Base-by-base conservation (phyloP, 2,797 vertebrate species). In the Periparus ater region DNA sequence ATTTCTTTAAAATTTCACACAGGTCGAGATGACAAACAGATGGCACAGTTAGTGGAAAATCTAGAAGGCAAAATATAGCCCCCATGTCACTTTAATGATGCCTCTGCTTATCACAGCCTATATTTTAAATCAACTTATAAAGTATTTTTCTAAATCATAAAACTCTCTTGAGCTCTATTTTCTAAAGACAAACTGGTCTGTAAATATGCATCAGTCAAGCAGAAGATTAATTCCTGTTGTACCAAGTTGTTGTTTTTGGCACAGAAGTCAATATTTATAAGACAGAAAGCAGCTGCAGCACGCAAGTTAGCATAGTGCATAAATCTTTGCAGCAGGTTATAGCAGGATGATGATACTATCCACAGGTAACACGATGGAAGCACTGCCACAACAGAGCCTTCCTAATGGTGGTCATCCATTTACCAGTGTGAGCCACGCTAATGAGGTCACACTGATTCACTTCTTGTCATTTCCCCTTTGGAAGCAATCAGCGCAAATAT, bases 401-500 rank as follows among this genome's bases (percentile, higher is more conserved):
- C 85, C 91, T 94, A 95, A 96, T 97, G 89, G 87, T 87, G 95
- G 87, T 87, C 94, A 96, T 97, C 88, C 70, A 48, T 94, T 97
- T 97, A 97, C 70, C 95, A 96, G 91, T 90, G 81, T 88, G 96
- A 97, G 96, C 82, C 91, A 91, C 30, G 40, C 95, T 98, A 97
- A 97, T 94, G 93, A 98, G 92, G 97, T 97, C 95, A 86, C 93
- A 83, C 83, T 82, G 87, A 94, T 92, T 96, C 88, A 95, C 94
- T 95, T 96, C 22, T 27, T 96, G 93, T 95, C 91, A 84, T 96
- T 96, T 96, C 81, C 83, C 96, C 95, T 94, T 92, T 94, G 93
- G 68, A 96, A 90, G 95, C 88, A 96, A 95, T 97, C 95, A 95
- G 89, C 36, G 10, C 89, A 91, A 96, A 96, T 83, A 89, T 74